Conservation (phyloP, 2,888 invertebrate genomes). For the Elmis aenea region DNA sequence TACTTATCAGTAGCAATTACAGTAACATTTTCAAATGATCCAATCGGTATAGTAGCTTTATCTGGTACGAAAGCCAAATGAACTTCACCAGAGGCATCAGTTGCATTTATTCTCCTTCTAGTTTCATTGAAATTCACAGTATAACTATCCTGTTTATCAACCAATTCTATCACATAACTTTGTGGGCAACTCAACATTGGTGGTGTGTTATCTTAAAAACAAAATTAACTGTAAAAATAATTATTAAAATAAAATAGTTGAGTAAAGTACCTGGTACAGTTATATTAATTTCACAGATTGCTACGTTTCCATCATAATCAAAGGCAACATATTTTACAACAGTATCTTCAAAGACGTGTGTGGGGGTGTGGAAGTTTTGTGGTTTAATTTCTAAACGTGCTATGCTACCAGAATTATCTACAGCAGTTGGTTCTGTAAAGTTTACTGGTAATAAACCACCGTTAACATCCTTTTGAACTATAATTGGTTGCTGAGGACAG, state of each 20-base stretch:
- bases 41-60: conserved; percentile 76
- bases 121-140: conserved; percentile 90
- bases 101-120: conserved; percentile 73
- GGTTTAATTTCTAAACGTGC: conserved; percentile 91
- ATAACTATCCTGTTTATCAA: conserved; percentile 85
- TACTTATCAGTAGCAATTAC: conserved; percentile 82
- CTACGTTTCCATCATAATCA: conserved; percentile 96
- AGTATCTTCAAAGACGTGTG: conserved; percentile 83
- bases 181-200: conserved; percentile 87
- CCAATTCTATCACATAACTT: conserved; percentile 88
- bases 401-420: conserved; percentile 94
- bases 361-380: conserved; percentile 82
- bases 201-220: conserved; percentile 72
- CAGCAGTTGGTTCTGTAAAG: conserved; percentile 88
- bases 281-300: conserved; percentile 94
- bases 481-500: conserved; percentile 88
- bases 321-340: conserved; percentile 94
- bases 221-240: conserved; percentile 2
- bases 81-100: conserved; percentile 86
- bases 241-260: background rate
- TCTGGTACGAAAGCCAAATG: conserved; percentile 78
- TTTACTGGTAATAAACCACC: conserved; percentile 88
- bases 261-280: conserved; percentile 66
- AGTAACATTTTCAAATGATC: conserved; percentile 87
- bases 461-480: conserved; percentile 81